These are phyloP conservation scores for Hoplodrina ambigua DNA, from an alignment of 2,888 invertebrate species.

Conservation along the genomic window DNA sequence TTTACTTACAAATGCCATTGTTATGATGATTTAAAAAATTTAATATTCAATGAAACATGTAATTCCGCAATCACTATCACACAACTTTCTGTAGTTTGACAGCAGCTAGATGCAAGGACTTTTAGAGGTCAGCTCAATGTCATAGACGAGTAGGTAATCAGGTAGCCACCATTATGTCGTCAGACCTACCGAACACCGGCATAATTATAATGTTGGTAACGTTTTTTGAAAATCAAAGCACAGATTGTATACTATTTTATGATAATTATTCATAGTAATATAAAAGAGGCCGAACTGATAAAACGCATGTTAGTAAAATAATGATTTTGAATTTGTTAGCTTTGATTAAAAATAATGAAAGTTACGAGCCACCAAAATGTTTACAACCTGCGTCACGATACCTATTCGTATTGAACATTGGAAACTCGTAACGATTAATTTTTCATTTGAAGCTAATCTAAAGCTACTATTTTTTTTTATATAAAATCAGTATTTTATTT, in stretches of 20 bases:
- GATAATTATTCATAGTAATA: not conserved
- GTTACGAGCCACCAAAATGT: constrained; percentile 42
- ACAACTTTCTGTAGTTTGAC: constrained; percentile 72
- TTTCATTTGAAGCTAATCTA: not conserved
- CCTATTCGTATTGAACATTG: not conserved
- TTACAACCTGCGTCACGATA: constrained; percentile 33
- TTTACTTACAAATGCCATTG: constrained; percentile 79
- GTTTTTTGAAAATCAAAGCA: constrained; percentile 24
- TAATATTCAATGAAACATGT: constrained; percentile 19
- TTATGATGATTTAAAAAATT: constrained; percentile 20
- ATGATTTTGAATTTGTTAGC: too few relatives aligned
- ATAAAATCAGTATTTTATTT: not conserved
- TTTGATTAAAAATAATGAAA: not conserved
- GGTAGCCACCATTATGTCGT: constrained; percentile 67
- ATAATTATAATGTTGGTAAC: constrained; percentile 1
- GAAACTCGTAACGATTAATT: not conserved
- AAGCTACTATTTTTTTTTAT: not conserved
- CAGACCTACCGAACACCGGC: constrained; percentile 17
- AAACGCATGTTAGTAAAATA: not conserved
- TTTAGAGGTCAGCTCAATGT: constrained; percentile 85
- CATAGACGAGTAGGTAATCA: constrained; percentile 71
- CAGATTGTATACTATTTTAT: not conserved
- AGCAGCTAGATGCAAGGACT: constrained; percentile 74
- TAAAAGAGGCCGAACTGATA: not conserved
- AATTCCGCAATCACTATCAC: constrained; percentile 46